phyloP scores from a whole-genome alignment of 2,113 vertebrate genomes.

The Ranitomeya imitator region DNA sequence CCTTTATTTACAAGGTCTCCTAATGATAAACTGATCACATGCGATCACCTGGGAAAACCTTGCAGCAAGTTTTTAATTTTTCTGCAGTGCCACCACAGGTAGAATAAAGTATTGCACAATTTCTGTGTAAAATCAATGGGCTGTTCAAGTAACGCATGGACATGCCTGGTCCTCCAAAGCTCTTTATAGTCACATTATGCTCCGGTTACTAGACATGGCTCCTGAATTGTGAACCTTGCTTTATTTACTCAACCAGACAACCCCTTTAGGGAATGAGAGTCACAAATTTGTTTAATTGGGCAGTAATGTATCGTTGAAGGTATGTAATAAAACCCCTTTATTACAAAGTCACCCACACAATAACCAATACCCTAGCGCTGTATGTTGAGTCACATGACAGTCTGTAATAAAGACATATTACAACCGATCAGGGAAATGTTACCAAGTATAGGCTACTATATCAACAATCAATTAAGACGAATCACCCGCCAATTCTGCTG shows the following conservation, averaged over 20 bases:
- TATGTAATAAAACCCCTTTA: neutral
- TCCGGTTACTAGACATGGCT: neutral
- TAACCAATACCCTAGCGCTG: neutral
- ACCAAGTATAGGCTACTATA: slow-evolving; percentile 7
- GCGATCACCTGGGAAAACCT: no score
- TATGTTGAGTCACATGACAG: neutral
- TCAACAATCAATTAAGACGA: slow-evolving; percentile 3
- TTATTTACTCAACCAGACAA: no score
- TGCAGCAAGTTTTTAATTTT: neutral
- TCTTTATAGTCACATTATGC: neutral
- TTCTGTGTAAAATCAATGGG: no score
- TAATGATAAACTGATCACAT: no score
- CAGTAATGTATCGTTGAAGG: no score
- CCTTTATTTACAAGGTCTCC: no score
- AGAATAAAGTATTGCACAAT: neutral
- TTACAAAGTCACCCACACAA: neutral
- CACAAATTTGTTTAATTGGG: no score
- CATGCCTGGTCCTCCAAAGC: neutral
- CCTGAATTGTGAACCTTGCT: neutral
- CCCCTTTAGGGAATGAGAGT: no score
- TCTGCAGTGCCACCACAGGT: neutral
- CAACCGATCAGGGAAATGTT: neutral
- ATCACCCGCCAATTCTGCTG: neutral
- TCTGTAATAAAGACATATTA: slow-evolving; percentile 7
- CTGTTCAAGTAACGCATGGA: neutral